phyloP scores from a whole-genome alignment of 2,797 vertebrate species.

The Pelochelys cantorii region DNA sequence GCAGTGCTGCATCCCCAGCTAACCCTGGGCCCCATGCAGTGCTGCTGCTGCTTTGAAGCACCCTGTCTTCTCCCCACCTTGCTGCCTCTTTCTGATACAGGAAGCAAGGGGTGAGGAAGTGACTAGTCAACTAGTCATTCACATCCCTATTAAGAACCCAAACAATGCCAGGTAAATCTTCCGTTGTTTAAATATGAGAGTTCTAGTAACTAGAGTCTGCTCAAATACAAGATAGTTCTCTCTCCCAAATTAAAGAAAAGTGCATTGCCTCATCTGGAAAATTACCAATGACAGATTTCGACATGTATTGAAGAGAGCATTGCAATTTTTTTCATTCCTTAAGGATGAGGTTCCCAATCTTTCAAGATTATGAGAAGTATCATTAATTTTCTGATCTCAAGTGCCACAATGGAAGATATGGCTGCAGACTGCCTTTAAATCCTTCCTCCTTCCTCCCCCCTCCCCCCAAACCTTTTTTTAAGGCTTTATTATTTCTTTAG shows the following conservation, averaged over 20 bases:
- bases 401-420: not conserved
- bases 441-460: too few species aligned
- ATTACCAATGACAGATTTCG: not conserved
- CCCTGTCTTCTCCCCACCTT: too few species aligned
- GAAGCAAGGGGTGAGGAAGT: too few species aligned
- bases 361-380: not conserved
- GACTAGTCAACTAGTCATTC: too few species aligned
- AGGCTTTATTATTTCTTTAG: not conserved
- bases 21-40: too few species aligned
- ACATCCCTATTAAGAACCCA: too few species aligned
- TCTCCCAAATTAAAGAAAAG: not conserved
- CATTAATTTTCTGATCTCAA: not conserved
- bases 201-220: not conserved
- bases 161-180: too few species aligned
- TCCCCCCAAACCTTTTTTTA: not conserved
- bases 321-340: not conserved
- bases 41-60: too few species aligned
- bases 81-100: too few species aligned
- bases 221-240: not conserved
- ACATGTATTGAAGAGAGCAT: not conserved
- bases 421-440: not conserved
- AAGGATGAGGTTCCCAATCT: not conserved
- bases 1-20: too few species aligned
- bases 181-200: not conserved
- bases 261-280: not conserved